These are phyloP conservation scores for Marmota flaviventris DNA, from an alignment of 2,113 vertebrate species.

Conservation along the genomic window DNA sequence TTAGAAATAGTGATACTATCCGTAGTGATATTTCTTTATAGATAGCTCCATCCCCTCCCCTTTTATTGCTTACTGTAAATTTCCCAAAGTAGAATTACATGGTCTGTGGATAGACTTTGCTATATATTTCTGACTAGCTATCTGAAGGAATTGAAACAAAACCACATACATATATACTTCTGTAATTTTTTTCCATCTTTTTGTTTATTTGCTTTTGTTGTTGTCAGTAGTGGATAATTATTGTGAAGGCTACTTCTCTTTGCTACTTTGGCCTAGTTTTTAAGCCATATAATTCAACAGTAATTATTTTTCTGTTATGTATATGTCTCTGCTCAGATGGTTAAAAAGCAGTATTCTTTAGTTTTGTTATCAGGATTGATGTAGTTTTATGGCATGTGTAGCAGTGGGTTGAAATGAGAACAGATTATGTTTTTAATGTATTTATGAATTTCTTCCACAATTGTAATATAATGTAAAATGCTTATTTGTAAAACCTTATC, in stretches of 20 bases:
- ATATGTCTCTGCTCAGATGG: not conserved
- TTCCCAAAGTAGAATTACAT: not conserved
- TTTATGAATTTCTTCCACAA: not conserved
- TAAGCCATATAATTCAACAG: constrained; percentile 35
- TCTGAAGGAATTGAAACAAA: not conserved
- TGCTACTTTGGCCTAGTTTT: not conserved
- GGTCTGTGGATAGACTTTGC: not conserved
- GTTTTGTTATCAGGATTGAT: not conserved
- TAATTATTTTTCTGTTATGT: not conserved
- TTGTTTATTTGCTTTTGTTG: not conserved
- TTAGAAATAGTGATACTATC: not conserved
- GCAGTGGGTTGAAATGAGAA: constrained; percentile 24
- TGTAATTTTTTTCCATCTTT: not conserved
- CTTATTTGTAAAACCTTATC: not conserved
- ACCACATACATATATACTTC: not conserved
- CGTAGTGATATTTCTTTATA: not conserved
- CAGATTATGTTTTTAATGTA: constrained; percentile 8
- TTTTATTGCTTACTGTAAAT: not conserved
- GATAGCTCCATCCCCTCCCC: not conserved
- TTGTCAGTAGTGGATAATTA: not conserved
- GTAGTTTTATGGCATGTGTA: not conserved
- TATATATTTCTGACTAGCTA: too few relatives aligned
- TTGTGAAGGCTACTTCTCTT: not conserved
- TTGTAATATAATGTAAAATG: constrained; percentile 26
- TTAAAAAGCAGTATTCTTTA: constrained; percentile 37